Percentiles rank a stretch among this genome's conserved stretches.
Conservation (phyloP, 2,797 vertebrate species). For the Thalassophryne amazonica region DNA sequence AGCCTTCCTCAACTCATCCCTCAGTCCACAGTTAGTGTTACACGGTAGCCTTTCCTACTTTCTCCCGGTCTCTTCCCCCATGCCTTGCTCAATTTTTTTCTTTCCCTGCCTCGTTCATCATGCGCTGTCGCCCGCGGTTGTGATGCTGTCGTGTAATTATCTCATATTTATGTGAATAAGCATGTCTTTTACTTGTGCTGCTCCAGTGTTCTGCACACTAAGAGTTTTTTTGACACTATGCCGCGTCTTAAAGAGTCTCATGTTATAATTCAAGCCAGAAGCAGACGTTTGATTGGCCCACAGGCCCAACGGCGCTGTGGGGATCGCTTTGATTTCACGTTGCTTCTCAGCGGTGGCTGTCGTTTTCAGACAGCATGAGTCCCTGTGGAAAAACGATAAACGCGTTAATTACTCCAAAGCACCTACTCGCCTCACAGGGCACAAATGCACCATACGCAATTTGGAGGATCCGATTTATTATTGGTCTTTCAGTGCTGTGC, state of each 20-base stretch:
- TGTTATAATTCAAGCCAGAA: conserved; percentile 74
- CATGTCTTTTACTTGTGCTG: conserved; percentile 46
- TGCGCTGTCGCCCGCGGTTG: conserved; percentile 66
- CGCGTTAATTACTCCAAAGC: conserved; percentile 49
- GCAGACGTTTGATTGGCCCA: conserved; percentile 53
- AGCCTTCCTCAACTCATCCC: conserved; percentile 44
- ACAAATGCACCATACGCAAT: conserved; percentile 50
- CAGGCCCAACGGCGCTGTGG: conserved; percentile 32
- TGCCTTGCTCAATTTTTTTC: conserved; percentile 42
- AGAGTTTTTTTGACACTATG: conserved; percentile 48
- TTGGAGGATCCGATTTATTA: conserved; percentile 50
- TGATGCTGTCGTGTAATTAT: conserved; percentile 71
- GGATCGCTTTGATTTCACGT: conserved; percentile 57
- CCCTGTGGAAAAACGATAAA: conserved; percentile 1
- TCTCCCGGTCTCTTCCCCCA: conserved; percentile 23
- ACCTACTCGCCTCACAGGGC: conserved; percentile 49
- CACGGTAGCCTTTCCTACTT: conserved; percentile 34
- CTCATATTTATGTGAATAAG: conserved; percentile 70
- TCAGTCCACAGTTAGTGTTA: conserved; percentile 66
- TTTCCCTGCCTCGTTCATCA: conserved; percentile 69
- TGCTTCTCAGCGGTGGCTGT: conserved; percentile 34
- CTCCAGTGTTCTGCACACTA: conserved; percentile 44
- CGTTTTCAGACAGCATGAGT: conserved; percentile 29
- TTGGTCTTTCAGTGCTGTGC: conserved; percentile 13
- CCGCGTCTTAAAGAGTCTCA: conserved; percentile 35